These are phyloP conservation scores for Phocoena sinus DNA, from an alignment of 2,113 vertebrate genomes.

Conservation along the genomic window DNA sequence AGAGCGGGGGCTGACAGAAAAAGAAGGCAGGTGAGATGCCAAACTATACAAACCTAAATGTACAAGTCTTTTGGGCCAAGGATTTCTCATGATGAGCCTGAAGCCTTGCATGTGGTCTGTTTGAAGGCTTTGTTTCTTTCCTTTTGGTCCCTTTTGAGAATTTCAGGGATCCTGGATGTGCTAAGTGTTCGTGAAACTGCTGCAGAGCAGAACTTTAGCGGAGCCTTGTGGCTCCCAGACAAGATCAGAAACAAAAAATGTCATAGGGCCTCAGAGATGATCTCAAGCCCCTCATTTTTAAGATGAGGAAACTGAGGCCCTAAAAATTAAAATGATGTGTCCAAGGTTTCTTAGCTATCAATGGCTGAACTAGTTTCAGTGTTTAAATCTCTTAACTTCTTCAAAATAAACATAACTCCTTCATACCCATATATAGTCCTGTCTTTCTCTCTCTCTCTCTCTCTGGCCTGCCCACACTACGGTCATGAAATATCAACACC, in stretches of 20 bases:
- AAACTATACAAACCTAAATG: not conserved
- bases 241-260: not conserved
- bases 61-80: not conserved
- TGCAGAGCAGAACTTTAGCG: not conserved
- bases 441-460: not conserved
- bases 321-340: not conserved
- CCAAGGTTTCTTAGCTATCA: not conserved
- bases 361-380: not conserved
- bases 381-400: not conserved
- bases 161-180: not conserved
- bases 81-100: no score
- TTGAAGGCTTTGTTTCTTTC: not conserved
- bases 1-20: not conserved
- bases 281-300: not conserved
- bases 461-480: not conserved
- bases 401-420: not conserved
- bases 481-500: not conserved
- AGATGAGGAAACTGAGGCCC: not conserved
- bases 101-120: not conserved
- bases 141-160: not conserved
- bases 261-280: not conserved
- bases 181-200: not conserved
- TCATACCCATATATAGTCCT: not conserved
- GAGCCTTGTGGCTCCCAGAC: not conserved
- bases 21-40: not conserved